Conservation (phyloP, 1,140 invertebrate genomes). For the Zaprionus camerounensis region DNA sequence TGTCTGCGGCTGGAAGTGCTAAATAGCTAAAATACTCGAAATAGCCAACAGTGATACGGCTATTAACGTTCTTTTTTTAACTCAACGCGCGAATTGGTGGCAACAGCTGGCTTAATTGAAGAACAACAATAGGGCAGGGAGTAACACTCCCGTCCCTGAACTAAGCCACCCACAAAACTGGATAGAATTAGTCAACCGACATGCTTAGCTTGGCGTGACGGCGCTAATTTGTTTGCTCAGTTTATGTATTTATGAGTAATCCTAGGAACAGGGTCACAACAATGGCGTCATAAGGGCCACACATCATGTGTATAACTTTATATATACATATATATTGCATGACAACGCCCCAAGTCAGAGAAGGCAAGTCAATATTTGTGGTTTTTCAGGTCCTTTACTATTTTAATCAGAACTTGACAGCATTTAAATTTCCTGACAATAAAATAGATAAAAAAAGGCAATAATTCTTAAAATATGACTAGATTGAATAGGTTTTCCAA, state of each 20-base stretch:
- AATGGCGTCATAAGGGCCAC: slow-evolving; percentile 65
- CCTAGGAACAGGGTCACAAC: slow-evolving; percentile 61
- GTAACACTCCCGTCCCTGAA: slow-evolving; percentile 1
- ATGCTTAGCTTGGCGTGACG: slow-evolving; percentile 71
- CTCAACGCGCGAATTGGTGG: slow-evolving; percentile 32
- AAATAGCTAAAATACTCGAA: slow-evolving; percentile 53
- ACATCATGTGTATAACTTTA: not conserved
- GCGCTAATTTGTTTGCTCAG: slow-evolving; percentile 67
- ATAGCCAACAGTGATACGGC: slow-evolving; percentile 47
- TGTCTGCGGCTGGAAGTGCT: slow-evolving; percentile 55
- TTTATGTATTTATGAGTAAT: slow-evolving; percentile 51
- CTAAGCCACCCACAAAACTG: slow-evolving; percentile 22
- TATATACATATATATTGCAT: not conserved
- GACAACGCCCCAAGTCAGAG: slow-evolving; percentile 25
- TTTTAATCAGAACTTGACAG: slow-evolving; percentile 15
- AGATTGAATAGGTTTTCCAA: not conserved
- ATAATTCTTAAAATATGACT: not conserved
- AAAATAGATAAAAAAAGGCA: not conserved
- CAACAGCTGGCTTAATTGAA: slow-evolving; percentile 36
- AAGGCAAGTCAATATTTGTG: slow-evolving; percentile 19
- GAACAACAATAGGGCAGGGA: not conserved
- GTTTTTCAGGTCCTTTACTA: not conserved
- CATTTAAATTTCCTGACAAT: not conserved
- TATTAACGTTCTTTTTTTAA: slow-evolving; percentile 38
- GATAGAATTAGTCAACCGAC: slow-evolving; percentile 30